phyloP scores from a whole-genome alignment of 1,140 invertebrate genomes.

The Nymphalis io region DNA sequence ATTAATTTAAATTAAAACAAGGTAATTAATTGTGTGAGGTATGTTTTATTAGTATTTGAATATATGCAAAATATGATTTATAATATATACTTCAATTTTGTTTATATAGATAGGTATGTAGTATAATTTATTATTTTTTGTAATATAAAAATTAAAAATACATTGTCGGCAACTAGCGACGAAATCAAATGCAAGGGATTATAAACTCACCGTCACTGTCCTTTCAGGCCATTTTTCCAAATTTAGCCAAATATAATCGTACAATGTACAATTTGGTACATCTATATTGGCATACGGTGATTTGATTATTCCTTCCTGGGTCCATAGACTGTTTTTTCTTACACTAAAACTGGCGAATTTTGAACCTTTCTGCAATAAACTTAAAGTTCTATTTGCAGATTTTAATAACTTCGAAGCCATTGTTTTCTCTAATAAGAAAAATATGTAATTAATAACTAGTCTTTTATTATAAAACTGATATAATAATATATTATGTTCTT shows the following conservation, averaged over 20 bases:
- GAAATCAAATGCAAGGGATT: neutral
- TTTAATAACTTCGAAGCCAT: conserved; percentile 37
- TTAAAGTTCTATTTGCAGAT: conserved; percentile 46
- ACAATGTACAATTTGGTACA: conserved; percentile 80
- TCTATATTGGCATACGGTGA: conserved; percentile 78
- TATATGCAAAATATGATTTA: no score
- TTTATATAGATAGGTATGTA: no score
- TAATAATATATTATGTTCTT: neutral
- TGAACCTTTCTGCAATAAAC: conserved; percentile 40
- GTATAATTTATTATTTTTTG: no score
- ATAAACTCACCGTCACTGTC: conserved; percentile 82
- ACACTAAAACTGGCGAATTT: conserved; percentile 44
- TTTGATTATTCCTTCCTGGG: conserved; percentile 56
- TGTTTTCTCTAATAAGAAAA: conserved; percentile 12
- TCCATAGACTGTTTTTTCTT: conserved; percentile 59
- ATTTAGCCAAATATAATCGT: conserved; percentile 85
- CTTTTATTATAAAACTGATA: neutral
- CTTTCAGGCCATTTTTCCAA: conserved; percentile 83
- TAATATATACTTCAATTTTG: no score
- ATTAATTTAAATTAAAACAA: no score
- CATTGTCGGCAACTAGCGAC: neutral
- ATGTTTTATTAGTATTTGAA: no score
- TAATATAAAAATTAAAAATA: no score
- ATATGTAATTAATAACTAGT: neutral
- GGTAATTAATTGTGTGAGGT: no score